Base-by-base conservation (phyloP, 2,797 vertebrate species). In the Muscicapa striata region DNA sequence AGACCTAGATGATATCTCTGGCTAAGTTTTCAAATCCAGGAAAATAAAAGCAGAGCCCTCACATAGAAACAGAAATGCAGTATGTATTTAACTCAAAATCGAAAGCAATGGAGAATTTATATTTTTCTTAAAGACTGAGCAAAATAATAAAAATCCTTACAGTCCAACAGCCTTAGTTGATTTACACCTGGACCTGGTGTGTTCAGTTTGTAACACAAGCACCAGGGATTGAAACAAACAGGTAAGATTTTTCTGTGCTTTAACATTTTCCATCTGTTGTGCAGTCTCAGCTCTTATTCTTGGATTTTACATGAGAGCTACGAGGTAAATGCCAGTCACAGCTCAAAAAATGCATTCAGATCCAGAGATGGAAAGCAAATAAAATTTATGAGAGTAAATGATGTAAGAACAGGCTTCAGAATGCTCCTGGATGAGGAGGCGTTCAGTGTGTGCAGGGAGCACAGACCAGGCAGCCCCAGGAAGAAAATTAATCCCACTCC, bases 401-500 rank as follows among this genome's bases (percentile, higher is more conserved):
- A 83, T 74, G 57, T 59, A 78, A 77, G 89, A 94, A 40, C 13
- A 80, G 70, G 62, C 55, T 96, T 93, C 41, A 77, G 92, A 96
- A 83, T 18, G 68, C 43, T 83, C 70, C 90, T 83, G 62, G 13
- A 32, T 9, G 54, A 72, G 82, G 70, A 75, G 95, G 93, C 67
- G 34, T 51, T 77, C 46, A 24, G 90, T 16, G n/a, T 84, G n/a
- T 63, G 79, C 80, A 90, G 82, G 54, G 49, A 91, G 78, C 82
- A 72, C 12, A 81, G 72, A 68, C 66, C 10, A 49, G 75, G 38
- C 83, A 91, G 86, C 54, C 69, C 36, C 32, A 22, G 32, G 27
- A 86, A 38, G 67, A 86, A 85, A 81, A 80, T n/a, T 18, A 84
- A n/a, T 20, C 87, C 45, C 13, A 12, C 68, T 62, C 72, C 11